A percentile compares a stretch with the other conserved stretches of the same genome.
Conservation (phyloP, 1,140 invertebrate genomes). For the Drosophila equinoxialis region DNA sequence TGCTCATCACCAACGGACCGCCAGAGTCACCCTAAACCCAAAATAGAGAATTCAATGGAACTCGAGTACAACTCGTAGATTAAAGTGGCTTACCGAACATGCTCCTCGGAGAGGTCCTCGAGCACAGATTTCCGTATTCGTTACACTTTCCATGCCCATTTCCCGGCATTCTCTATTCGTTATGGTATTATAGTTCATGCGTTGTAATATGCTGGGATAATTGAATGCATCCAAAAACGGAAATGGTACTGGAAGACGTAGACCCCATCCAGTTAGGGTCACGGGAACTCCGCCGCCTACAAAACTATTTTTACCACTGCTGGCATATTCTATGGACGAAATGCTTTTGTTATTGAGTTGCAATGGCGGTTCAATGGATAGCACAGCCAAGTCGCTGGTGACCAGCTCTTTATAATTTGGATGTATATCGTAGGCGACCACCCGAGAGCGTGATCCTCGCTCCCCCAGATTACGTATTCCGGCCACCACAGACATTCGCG, state of each 20-base stretch:
- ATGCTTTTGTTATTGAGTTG: conserved; percentile 56
- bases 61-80: neutral
- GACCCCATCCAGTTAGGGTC: conserved; percentile 78
- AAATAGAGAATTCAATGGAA: neutral
- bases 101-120: conserved; percentile 82
- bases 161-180: conserved; percentile 62
- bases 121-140: conserved; percentile 83
- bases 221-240: conserved; percentile 62
- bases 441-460: conserved; percentile 65
- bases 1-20: conserved; percentile 85
- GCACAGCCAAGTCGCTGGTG: conserved; percentile 75
- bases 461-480: conserved; percentile 83
- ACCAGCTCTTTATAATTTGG: conserved; percentile 65
- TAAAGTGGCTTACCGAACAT: conserved; percentile 62
- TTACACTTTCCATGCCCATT: conserved; percentile 65
- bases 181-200: conserved; percentile 70
- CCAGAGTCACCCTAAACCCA: conserved; percentile 88
- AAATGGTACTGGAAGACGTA: conserved; percentile 56
- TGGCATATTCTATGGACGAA: conserved; percentile 44
- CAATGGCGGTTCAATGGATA: conserved; percentile 58
- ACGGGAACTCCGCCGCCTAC: conserved; percentile 60
- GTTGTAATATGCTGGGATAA: conserved; percentile 65
- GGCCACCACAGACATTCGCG: conserved; percentile 81
- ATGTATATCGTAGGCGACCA: conserved; percentile 61
- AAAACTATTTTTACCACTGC: conserved; percentile 24